Conservation (phyloP, 1,140 invertebrate species). For the Philotrypesis tridentata region DNA sequence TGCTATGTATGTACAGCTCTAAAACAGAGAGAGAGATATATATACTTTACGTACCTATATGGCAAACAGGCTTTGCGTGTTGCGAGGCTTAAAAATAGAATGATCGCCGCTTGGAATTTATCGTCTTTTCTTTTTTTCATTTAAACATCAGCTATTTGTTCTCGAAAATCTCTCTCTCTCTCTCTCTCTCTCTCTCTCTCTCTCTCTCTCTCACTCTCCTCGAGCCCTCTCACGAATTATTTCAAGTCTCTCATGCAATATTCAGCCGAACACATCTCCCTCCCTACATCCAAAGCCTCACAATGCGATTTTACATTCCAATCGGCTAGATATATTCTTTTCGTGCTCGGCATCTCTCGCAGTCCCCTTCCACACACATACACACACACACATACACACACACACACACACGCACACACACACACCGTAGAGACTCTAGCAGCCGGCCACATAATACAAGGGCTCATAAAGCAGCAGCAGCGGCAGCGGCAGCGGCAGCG, state of each 20-base stretch:
- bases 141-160: not conserved
- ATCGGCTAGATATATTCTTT: constrained; percentile 43
- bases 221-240: constrained; percentile 29
- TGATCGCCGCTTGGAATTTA: not conserved
- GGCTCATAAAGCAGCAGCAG: constrained; percentile 38
- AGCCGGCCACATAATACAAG: constrained; percentile 35
- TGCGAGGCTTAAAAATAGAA: constrained; percentile 27
- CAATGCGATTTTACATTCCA: constrained; percentile 46
- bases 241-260: constrained; percentile 45
- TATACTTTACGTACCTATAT: constrained; percentile 11
- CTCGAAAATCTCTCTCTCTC: no score
- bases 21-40: no score
- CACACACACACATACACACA: no score
- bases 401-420: no score
- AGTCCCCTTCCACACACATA: not conserved
- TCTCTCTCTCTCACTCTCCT: not conserved
- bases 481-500: not conserved
- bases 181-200: no score
- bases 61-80: not conserved
- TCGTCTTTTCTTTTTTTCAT: no score
- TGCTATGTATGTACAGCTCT: no score
- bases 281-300: no score
- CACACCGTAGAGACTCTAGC: no score
- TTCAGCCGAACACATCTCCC: constrained; percentile 1
- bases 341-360: not conserved